A percentile compares a stretch with the other conserved stretches of the same genome.
Evolutionary conservation across 2,113 vertebrate genomes (phyloP).

Genomic region (Chlorodrepanis virens): DNA sequence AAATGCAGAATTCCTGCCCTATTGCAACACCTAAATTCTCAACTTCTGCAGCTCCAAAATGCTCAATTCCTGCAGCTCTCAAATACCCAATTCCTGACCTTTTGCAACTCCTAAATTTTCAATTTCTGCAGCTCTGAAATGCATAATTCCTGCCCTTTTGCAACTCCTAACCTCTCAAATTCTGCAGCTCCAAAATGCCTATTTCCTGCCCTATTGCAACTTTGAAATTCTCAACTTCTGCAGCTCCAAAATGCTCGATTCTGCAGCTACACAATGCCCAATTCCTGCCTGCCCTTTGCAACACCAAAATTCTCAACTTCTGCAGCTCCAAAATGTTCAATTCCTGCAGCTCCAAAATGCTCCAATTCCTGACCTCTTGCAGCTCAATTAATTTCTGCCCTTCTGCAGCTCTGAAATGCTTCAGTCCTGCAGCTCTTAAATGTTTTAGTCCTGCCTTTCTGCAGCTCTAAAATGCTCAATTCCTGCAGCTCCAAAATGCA

Average conservation of each 20-base stretch:
- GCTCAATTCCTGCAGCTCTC: too few species aligned
- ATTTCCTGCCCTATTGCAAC: neutral
- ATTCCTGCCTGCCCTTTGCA: neutral
- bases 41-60: neutral
- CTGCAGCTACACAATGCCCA: neutral
- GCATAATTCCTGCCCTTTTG: neutral
- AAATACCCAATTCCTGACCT: too few species aligned
- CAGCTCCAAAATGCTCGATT: too few species aligned
- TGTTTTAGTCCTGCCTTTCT: too few species aligned
- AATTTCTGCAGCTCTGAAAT: neutral
- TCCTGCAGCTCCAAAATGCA: neutral
- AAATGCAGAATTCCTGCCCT: neutral
- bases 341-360: neutral
- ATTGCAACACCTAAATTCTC: neutral
- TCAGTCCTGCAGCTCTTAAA: too few species aligned
- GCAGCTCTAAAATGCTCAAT: neutral
- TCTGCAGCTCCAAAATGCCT: neutral
- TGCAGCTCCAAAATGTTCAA: neutral
- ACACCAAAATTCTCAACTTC: accelerated
- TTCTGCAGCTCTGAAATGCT: neutral
- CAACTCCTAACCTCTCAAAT: accelerated
- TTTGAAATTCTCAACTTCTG: neutral
- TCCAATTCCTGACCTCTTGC: neutral
- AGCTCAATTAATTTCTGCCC: neutral
- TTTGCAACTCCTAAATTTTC: neutral